Conservation (phyloP, 1,140 invertebrate species). For the Trichoplusia ni region DNA sequence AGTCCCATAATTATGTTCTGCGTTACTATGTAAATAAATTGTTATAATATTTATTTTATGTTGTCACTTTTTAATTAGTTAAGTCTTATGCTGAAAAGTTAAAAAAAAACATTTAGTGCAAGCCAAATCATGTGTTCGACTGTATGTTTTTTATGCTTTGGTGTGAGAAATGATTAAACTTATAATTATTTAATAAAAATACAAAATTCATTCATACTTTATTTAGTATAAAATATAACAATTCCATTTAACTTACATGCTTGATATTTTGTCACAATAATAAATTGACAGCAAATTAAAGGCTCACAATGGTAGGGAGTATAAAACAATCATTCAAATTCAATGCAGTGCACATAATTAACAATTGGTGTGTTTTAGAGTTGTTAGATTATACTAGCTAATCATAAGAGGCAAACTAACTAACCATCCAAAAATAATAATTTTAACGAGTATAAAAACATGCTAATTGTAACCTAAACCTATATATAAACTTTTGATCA, state of each 20-base stretch:
- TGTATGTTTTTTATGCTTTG: too few relatives aligned
- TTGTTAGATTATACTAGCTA: not conserved
- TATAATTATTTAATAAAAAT: constrained; percentile 24
- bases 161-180: not conserved
- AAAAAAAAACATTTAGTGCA: too few relatives aligned
- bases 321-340: constrained; percentile 12
- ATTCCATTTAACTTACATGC: constrained; percentile 62
- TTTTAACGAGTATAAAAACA: constrained; percentile 6
- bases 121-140: too few relatives aligned
- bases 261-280: constrained; percentile 42
- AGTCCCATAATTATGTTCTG: not conserved
- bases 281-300: constrained; percentile 46
- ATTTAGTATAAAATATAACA: constrained; percentile 75
- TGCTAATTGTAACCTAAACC: constrained; percentile 10
- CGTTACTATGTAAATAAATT: constrained; percentile 43
- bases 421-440: not conserved
- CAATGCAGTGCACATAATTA: not conserved
- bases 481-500: constrained; percentile 15
- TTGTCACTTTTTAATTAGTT: constrained; percentile 30
- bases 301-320: constrained; percentile 3
- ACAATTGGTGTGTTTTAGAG: not conserved
- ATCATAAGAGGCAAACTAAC: not conserved
- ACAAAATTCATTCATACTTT: constrained; percentile 46
- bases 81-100: too few relatives aligned
- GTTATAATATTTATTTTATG: constrained; percentile 31